phyloP scores from a whole-genome alignment of 2,888 invertebrate species.

The Caenorhabditis sp. region DNA sequence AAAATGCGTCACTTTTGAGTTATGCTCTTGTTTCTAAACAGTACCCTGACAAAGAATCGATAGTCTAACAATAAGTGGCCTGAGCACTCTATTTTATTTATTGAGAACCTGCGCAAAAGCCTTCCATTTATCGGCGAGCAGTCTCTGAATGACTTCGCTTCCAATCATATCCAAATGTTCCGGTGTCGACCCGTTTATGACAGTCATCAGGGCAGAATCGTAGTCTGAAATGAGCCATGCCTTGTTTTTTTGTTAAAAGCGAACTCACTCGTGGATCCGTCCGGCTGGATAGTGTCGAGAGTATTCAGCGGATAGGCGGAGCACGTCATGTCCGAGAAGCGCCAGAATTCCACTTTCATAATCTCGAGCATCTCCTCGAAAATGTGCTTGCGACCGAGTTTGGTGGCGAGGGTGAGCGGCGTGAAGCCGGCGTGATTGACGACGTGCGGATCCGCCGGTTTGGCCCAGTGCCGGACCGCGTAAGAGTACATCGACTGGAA shows the following conservation, averaged over 20 bases:
- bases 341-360: constrained; percentile 90
- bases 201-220: constrained; percentile 97
- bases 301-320: constrained; percentile 97
- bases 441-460: constrained; percentile 92
- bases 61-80: too few relatives aligned
- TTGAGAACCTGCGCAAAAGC: constrained; percentile 89
- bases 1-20: too few relatives aligned
- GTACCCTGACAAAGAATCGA: too few relatives aligned
- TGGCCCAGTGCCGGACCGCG: constrained; percentile 92
- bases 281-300: constrained; percentile 93
- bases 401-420: constrained; percentile 94
- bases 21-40: too few relatives aligned
- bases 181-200: constrained; percentile 95
- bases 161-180: constrained; percentile 99
- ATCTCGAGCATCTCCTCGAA: constrained; percentile 98
- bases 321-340: constrained; percentile 98
- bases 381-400: constrained; percentile 94
- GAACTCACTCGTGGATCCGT: constrained; percentile 90
- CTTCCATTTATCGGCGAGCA: constrained; percentile 99
- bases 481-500: constrained; percentile 86
- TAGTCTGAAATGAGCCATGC: constrained; percentile 85
- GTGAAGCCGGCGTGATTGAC: constrained; percentile 92
- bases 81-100: too few relatives aligned
- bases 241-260: not conserved
- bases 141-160: constrained; percentile 95